Conservation (phyloP, 2,113 vertebrate genomes). For the Podilymbus podiceps region DNA sequence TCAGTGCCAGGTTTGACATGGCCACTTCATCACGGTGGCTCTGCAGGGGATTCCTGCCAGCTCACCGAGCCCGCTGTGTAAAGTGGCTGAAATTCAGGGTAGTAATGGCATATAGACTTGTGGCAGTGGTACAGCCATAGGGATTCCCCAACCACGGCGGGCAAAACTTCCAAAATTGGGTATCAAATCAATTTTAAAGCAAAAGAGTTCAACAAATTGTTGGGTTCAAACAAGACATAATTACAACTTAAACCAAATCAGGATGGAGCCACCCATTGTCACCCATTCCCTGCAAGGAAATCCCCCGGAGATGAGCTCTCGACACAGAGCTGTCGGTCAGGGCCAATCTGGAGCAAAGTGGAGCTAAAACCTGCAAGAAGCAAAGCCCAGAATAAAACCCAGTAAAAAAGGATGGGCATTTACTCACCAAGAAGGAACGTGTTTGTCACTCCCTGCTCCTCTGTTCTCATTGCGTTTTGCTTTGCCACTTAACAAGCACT, state of each 20-base stretch:
- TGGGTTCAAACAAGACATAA: background rate
- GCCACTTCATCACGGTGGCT: accelerated
- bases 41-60: background rate
- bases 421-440: background rate
- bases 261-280: background rate
- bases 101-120: background rate
- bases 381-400: background rate
- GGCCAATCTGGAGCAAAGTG: background rate
- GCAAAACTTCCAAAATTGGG: background rate
- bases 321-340: background rate
- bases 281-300: background rate
- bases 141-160: background rate
- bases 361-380: background rate
- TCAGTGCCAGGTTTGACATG: background rate
- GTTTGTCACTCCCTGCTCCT: background rate
- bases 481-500: background rate
- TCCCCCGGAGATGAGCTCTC: background rate
- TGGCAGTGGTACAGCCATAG: background rate
- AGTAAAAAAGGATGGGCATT: background rate
- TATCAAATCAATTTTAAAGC: background rate
- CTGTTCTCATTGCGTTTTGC: background rate
- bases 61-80: background rate
- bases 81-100: background rate
- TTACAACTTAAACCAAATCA: background rate
- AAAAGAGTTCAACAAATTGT: background rate